A percentile compares a stretch with the other conserved stretches of the same genome.
phyloP scores from a whole-genome alignment of 2,888 invertebrate species.

The Neria commutata region DNA sequence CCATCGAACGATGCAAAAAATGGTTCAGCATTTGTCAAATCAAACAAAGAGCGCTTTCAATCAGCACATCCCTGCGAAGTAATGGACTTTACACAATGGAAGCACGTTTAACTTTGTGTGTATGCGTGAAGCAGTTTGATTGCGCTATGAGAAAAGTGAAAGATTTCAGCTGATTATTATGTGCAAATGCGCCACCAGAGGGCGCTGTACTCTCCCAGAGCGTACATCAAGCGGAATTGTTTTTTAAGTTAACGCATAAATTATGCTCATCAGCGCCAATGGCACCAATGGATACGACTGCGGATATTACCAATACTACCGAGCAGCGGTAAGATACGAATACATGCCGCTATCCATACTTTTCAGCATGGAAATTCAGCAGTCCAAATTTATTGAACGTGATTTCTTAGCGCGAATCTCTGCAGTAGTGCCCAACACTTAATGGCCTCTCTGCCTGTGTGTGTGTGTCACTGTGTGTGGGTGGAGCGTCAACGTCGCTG shows the following conservation, averaged over 20 bases:
- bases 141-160: background rate
- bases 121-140: too few species aligned
- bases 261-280: constrained; percentile 36
- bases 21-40: constrained; percentile 54
- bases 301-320: constrained; percentile 23
- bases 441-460: background rate
- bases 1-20: constrained; percentile 40
- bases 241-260: constrained; percentile 53
- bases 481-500: background rate
- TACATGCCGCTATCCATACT: background rate
- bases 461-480: background rate
- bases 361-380: constrained; percentile 18
- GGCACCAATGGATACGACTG: constrained; percentile 1
- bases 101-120: too few species aligned
- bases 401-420: constrained; percentile 41
- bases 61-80: constrained; percentile 51
- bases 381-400: constrained; percentile 45
- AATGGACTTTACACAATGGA: background rate
- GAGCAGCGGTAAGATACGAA: constrained; percentile 19
- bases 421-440: background rate
- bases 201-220: constrained; percentile 39
- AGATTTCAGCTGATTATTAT: background rate
- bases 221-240: constrained; percentile 50
- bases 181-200: background rate
- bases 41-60: too few species aligned